A percentile compares a stretch with the other conserved stretches of the same genome.
phyloP scores from a whole-genome alignment of 2,113 vertebrate genomes.

The Cromileptes altivelis region DNA sequence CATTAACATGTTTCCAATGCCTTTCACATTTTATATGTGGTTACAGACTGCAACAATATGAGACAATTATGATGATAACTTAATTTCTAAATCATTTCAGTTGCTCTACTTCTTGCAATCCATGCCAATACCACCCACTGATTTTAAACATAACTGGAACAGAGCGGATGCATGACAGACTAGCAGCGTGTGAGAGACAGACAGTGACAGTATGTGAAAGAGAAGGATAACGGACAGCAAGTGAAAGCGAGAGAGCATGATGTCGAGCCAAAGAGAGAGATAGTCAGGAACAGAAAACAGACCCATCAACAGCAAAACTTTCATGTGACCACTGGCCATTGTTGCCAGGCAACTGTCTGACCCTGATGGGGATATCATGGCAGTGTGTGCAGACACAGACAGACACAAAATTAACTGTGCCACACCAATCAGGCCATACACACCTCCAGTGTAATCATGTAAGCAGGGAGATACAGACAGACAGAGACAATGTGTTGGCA shows the following conservation, averaged over 20 bases:
- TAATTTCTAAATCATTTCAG: no score
- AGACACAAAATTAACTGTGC: neutral
- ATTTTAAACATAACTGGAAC: constrained; percentile 16
- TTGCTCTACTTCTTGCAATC: neutral
- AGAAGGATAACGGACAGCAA: constrained; percentile 5
- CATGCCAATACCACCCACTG: neutral
- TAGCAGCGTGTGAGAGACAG: neutral
- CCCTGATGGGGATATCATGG: constrained; percentile 34
- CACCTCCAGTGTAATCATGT: constrained; percentile 26
- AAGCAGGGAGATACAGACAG: neutral
- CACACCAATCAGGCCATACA: constrained; percentile 20
- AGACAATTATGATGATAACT: neutral
- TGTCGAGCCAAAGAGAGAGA: neutral
- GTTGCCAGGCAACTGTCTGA: constrained; percentile 72
- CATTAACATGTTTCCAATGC: no score
- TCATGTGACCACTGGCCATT: constrained; percentile 6
- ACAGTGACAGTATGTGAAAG: neutral
- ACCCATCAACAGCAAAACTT: constrained; percentile 1
- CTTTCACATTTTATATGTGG: no score
- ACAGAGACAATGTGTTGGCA: neutral
- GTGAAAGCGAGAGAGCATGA: neutral
- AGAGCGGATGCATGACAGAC: neutral
- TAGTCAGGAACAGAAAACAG: neutral
- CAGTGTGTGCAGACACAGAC: neutral
- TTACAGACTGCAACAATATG: neutral